These are phyloP conservation scores for Mylabris phalerata DNA, from an alignment of 1,140 invertebrate genomes.

Conservation along the genomic window DNA sequence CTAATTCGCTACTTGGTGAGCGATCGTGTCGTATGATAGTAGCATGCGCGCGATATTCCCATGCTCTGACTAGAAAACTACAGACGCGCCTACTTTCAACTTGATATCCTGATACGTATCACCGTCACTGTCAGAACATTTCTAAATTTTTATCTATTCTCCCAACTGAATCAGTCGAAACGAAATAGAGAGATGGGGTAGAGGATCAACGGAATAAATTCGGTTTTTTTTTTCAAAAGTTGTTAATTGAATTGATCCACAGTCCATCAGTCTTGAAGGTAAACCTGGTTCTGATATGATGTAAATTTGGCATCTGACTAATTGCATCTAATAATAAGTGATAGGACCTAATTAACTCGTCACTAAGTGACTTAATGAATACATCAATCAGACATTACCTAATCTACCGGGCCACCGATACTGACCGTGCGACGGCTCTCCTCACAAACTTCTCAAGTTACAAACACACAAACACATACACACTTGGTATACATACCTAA, in stretches of 20 bases:
- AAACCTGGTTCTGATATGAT: constrained; percentile 12
- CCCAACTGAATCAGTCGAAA: no score
- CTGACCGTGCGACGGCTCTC: constrained; percentile 2
- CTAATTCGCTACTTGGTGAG: constrained; percentile 29
- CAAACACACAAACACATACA: neutral
- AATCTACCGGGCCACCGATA: constrained; percentile 15
- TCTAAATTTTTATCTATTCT: no score
- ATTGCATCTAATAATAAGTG: constrained; percentile 28
- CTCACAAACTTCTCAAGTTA: constrained; percentile 15
- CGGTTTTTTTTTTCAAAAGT: no score
- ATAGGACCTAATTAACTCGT: constrained; percentile 29
- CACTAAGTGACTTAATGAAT: constrained; percentile 28
- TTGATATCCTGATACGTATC: no score
- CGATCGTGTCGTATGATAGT: constrained; percentile 21
- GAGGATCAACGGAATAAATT: no score
- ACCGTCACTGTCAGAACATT: no score
- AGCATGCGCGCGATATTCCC: constrained; percentile 25
- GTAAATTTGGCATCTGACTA: constrained; percentile 31
- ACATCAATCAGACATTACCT: constrained; percentile 30
- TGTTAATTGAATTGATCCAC: no score
- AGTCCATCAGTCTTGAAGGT: no score
- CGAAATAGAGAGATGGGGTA: no score
- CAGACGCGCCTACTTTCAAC: constrained; percentile 25
- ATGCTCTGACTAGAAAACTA: constrained; percentile 27
- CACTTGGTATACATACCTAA: neutral